A percentile compares a stretch with the other conserved stretches of the same genome.
phyloP scores from a whole-genome alignment of 2,888 invertebrate species.

The Synergus laeviventris region DNA sequence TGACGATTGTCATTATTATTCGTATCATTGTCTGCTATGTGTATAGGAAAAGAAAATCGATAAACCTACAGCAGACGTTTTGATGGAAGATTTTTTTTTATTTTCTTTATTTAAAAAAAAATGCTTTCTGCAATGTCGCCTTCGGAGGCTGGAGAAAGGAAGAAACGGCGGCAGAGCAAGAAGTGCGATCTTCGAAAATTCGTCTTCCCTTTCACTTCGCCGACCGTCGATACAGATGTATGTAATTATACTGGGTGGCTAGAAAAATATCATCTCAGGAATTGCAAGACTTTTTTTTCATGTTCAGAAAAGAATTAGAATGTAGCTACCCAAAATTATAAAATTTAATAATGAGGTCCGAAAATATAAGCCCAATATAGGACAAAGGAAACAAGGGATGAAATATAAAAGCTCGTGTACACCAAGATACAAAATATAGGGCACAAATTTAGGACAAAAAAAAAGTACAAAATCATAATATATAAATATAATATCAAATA shows the following conservation, averaged over 20 bases:
- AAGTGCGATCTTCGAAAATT: constrained; percentile 63
- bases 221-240: constrained; percentile 54
- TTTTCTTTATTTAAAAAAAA: constrained; percentile 15
- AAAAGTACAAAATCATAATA: too few species aligned
- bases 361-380: too few species aligned
- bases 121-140: constrained; percentile 43
- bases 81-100: not conserved
- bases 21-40: not conserved
- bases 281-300: not conserved
- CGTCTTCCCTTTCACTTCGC: constrained; percentile 68
- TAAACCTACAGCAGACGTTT: not conserved
- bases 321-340: too few species aligned
- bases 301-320: too few species aligned
- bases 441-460: too few species aligned
- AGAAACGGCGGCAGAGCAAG: constrained; percentile 52
- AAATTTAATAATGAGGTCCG: too few species aligned
- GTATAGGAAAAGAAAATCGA: constrained; percentile 4
- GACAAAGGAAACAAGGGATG: too few species aligned
- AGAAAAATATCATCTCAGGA: constrained; percentile 7
- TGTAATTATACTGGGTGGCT: constrained; percentile 33
- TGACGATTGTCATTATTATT: constrained; percentile 27
- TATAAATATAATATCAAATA: too few species aligned
- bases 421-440: too few species aligned
- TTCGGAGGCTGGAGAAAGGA: constrained; percentile 57
- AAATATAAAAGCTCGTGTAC: too few species aligned